Evolutionary conservation across 2,113 vertebrate genomes (phyloP), one percentile per base, ranked within the genome.

Genomic region (Varanus komodoensis): DNA sequence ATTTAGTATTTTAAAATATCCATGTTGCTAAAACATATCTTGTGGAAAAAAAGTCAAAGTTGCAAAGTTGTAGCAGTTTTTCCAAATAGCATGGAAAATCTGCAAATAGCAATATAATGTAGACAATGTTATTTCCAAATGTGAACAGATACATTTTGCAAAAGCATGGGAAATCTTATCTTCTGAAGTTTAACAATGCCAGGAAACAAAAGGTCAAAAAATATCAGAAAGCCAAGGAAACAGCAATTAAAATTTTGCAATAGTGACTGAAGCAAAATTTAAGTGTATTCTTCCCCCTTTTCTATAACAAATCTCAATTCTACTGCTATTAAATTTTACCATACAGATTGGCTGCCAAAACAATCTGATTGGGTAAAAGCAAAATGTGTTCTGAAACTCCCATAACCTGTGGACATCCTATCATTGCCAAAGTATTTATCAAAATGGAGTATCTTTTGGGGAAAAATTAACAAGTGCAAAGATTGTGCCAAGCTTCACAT

Each of bases 391-490:
- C 52, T 73, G 34, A 34, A 78, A 77, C 91, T 90, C 73, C 27
- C 68, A 86, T 38, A 90, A 88, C 74, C 69, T 92, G 29, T 74
- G 73, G 21, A 69, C 4, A 83, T 48, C 27, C 74, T 71, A 83
- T 73, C 61, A 50, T n/a, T 95, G 94, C 92, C 93, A 95, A 93
- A 93, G 85, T 71, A 90, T 88, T 92, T 94, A 92, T 90, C 91
- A 86, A 44, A 89, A 84, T 67, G 93, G 34, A 88, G 73, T 61
- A 57, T 71, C 27, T 92, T 93, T 87, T 94, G 91, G 91, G 86
- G 8, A 95, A 92, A 96, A 95, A 91, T 93, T 96, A 94, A 93
- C 93, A 94, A 78, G 86, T 91, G 75, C 90, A 82, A 89, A 71
- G 77, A 23, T 91, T 86, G 92, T 92, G 94, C 78, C 86, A 93